Conservation (phyloP, 2,113 vertebrate genomes). For the Colius striatus region DNA sequence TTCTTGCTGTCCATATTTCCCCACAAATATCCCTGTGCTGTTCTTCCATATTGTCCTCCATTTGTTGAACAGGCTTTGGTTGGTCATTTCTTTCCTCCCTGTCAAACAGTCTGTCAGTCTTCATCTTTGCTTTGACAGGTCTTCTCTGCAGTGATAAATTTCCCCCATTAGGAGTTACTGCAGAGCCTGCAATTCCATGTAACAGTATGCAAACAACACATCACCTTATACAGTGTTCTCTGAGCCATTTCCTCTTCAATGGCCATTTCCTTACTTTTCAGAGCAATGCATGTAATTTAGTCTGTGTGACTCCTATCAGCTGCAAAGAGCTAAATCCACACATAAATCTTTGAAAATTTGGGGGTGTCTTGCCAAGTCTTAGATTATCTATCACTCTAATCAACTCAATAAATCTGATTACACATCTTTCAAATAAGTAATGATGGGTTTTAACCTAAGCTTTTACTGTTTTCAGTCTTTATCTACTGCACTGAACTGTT, state of each 20-base stretch:
- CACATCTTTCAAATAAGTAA: constrained; percentile 27
- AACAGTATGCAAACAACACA: constrained; percentile 6
- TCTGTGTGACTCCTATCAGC: neutral
- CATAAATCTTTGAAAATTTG: neutral
- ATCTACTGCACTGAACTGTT: constrained; percentile 8
- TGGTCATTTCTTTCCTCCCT: neutral
- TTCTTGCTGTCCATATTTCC: neutral
- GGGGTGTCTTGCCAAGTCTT: neutral
- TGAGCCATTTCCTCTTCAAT: constrained; percentile 6
- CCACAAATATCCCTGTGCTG: neutral
- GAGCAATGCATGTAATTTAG: neutral
- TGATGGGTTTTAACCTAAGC: constrained; percentile 17
- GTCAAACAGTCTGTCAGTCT: constrained; percentile 18
- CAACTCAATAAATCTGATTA: constrained; percentile 13
- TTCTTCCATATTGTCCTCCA: neutral
- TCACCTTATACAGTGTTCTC: neutral
- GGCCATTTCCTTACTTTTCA: neutral
- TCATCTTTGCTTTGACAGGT: constrained; percentile 34
- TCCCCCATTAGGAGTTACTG: constrained; percentile 36
- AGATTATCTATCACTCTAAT: constrained; percentile 27
- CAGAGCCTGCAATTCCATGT: constrained; percentile 37
- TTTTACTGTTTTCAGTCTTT: constrained; percentile 26
- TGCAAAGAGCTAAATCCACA: constrained; percentile 25
- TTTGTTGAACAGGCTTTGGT: neutral
- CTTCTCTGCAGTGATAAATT: constrained; percentile 34